Conservation (phyloP, 2,888 invertebrate genomes). For the Anarsia innoxiella region DNA sequence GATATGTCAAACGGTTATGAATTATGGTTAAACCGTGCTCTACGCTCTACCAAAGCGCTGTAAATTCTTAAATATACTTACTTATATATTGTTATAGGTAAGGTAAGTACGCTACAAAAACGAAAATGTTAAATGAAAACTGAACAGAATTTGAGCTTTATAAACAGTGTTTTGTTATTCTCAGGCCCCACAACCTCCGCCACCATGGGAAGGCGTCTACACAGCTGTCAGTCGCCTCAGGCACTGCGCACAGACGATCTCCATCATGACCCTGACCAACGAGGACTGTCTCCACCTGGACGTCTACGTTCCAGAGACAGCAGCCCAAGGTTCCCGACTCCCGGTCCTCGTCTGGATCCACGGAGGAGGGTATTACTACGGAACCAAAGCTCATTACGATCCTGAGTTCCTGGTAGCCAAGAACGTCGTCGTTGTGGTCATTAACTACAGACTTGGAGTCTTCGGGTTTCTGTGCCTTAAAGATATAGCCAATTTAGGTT, state of each 20-base stretch:
- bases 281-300: conserved; percentile 59
- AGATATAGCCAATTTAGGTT: conserved; percentile 52
- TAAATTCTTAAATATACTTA: too few relatives aligned
- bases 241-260: conserved; percentile 46
- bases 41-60: too few relatives aligned
- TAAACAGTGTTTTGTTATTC: too few relatives aligned
- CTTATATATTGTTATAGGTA: too few relatives aligned
- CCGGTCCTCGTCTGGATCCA: conserved; percentile 61
- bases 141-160: too few relatives aligned
- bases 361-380: conserved; percentile 61
- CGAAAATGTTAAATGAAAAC: too few relatives aligned
- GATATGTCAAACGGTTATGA: too few relatives aligned
- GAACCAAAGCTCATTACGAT: conserved; percentile 56
- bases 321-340: conserved; percentile 24
- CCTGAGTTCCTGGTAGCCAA: conserved; percentile 57
- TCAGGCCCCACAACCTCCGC: conserved; percentile 44
- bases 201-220: conserved; percentile 43
- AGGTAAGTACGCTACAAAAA: too few relatives aligned
- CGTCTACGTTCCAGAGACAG: conserved; percentile 41
- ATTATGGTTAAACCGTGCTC: too few relatives aligned
- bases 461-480: conserved; percentile 58
- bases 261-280: conserved; percentile 35
- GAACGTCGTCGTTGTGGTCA: conserved; percentile 44
- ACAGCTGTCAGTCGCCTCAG: conserved; percentile 38
- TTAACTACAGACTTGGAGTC: conserved; percentile 58